These are phyloP conservation scores for Siphlonurus alternatus DNA, from an alignment of 2,888 invertebrate species.

Conservation along the genomic window DNA sequence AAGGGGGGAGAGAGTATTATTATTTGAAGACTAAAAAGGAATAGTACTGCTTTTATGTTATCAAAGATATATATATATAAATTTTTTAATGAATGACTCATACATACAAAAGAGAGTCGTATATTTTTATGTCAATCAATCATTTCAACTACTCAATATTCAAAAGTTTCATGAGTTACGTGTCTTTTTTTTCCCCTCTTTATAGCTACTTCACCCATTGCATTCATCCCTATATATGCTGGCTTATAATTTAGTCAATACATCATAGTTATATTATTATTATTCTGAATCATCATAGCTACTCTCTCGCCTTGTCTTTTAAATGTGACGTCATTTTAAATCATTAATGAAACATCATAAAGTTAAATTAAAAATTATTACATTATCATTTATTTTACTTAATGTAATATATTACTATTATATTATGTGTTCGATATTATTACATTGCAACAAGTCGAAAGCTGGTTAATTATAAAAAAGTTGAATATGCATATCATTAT, in stretches of 20 bases:
- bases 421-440: too few species aligned
- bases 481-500: too few species aligned
- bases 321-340: neutral
- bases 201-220: too few species aligned
- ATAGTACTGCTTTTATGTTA: neutral
- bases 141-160: neutral
- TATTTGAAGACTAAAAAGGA: neutral
- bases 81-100: constrained; percentile 1
- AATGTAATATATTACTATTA: too few species aligned
- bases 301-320: too few species aligned
- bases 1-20: too few species aligned
- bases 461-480: too few species aligned
- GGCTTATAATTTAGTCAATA: neutral
- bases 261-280: neutral
- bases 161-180: neutral
- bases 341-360: neutral
- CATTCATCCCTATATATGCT: neutral
- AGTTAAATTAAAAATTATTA: neutral
- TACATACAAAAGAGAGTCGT: neutral
- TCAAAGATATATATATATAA: neutral
- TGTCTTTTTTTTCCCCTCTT: too few species aligned
- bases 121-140: constrained; percentile 2
- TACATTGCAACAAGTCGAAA: too few species aligned
- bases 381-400: neutral
- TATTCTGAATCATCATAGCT: too few species aligned